phyloP scores from a whole-genome alignment of 2,113 vertebrate species.

The Chionomys nivalis region DNA sequence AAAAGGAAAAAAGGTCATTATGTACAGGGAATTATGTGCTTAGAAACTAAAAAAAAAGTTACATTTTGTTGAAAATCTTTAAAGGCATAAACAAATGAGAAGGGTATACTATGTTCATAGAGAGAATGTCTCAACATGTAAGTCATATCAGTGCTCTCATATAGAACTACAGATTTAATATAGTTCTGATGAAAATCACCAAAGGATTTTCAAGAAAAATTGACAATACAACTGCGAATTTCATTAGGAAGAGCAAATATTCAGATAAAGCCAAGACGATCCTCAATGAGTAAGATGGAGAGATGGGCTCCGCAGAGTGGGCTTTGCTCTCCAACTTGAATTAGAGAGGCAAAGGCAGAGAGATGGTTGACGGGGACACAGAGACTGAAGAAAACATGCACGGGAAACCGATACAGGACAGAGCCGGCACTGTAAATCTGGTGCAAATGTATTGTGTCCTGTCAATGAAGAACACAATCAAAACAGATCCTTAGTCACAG shows the following conservation, averaged over 20 bases:
- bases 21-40: conserved; percentile 11
- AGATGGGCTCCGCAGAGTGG: not conserved
- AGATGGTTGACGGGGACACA: not conserved
- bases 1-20: not conserved
- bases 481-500: not conserved
- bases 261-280: not conserved
- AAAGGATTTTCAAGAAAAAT: conserved; percentile 10
- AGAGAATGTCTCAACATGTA: not conserved
- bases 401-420: not conserved
- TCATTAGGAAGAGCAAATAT: conserved; percentile 41
- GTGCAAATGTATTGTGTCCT: not conserved
- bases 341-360: not conserved
- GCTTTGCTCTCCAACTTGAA: not conserved
- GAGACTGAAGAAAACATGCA: not conserved
- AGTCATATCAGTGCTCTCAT: not conserved
- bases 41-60: conserved; percentile 28
- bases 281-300: not conserved
- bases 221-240: not conserved
- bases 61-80: conserved; percentile 3
- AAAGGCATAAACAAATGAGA: not conserved
- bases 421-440: not conserved
- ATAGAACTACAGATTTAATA: not conserved
- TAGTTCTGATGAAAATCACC: not conserved
- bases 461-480: not conserved
- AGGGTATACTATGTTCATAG: not conserved